Evolutionary conservation across 2,113 vertebrate genomes (phyloP).

Genomic region (Pachycephala philippinensis): DNA sequence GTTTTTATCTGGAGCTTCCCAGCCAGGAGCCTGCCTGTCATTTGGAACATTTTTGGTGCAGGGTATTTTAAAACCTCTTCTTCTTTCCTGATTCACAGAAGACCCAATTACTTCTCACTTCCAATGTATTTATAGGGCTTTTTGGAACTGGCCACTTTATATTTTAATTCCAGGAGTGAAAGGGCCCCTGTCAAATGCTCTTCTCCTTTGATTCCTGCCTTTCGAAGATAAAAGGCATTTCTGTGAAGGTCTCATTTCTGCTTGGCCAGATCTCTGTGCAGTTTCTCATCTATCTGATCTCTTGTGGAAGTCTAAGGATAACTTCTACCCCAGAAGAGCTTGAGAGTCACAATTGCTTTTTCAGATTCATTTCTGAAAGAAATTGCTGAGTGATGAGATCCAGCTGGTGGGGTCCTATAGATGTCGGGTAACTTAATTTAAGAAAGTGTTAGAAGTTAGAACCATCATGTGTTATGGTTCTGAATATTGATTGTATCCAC

Average conservation of each 20-base stretch:
- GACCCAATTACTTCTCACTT: background rate
- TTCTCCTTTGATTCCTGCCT: background rate
- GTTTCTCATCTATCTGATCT: background rate
- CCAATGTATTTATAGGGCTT: background rate
- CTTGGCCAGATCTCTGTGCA: background rate
- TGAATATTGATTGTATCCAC: background rate
- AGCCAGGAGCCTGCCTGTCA: background rate
- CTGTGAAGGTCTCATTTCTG: background rate
- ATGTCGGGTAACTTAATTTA: background rate
- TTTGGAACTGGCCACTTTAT: slow-evolving; percentile 1
- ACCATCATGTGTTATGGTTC: background rate
- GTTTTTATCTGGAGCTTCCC: background rate
- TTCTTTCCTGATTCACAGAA: background rate
- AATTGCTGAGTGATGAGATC: background rate
- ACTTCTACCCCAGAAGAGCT: background rate
- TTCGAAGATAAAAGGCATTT: background rate
- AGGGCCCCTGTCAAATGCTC: background rate
- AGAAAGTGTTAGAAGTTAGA: background rate
- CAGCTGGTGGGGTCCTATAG: background rate
- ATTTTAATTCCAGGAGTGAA: slow-evolving; percentile 5
- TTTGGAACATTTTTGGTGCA: background rate
- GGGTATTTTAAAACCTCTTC: background rate
- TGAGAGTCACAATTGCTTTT: background rate
- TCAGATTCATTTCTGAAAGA: background rate
- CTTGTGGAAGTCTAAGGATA: background rate